phyloP scores from a whole-genome alignment of 2,888 invertebrate species.

The Polymixis lichenea region DNA sequence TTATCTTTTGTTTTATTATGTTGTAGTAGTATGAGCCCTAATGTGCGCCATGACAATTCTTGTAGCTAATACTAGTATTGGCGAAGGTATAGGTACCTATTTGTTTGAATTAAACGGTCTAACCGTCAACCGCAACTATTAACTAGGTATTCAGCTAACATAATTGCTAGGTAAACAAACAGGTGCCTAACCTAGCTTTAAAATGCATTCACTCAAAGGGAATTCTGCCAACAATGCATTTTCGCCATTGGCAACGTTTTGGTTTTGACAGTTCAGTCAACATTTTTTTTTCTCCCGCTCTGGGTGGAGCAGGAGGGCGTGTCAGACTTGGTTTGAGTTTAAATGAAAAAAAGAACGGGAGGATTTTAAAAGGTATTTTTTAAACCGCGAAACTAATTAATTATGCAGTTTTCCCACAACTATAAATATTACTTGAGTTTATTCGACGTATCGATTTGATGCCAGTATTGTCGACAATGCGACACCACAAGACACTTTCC shows the following conservation, averaged over 20 bases:
- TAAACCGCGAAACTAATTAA: not conserved
- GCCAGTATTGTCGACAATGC: slow-evolving; percentile 38
- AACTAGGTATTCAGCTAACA: not conserved
- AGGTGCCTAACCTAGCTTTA: not conserved
- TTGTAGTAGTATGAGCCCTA: not conserved
- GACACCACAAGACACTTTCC: slow-evolving; percentile 47
- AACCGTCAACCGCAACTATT: not conserved
- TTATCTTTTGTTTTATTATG: slow-evolving; percentile 5
- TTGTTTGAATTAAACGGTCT: not conserved
- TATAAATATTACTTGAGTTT: slow-evolving; percentile 7
- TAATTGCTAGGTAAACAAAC: not conserved
- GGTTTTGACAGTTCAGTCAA: slow-evolving; percentile 34
- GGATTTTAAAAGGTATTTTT: not conserved
- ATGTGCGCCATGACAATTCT: not conserved
- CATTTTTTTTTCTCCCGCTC: no score
- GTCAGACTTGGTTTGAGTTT: not conserved
- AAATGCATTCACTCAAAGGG: not conserved
- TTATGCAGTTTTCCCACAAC: not conserved
- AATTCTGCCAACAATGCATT: slow-evolving; percentile 5
- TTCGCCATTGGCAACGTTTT: slow-evolving; percentile 18
- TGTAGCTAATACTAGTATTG: not conserved
- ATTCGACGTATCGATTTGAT: slow-evolving; percentile 1
- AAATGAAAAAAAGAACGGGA: not conserved
- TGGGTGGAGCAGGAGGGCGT: no score
- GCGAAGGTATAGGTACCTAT: no score